Conservation (phyloP, 2,888 invertebrate genomes). For the Caradrina kadenii region DNA sequence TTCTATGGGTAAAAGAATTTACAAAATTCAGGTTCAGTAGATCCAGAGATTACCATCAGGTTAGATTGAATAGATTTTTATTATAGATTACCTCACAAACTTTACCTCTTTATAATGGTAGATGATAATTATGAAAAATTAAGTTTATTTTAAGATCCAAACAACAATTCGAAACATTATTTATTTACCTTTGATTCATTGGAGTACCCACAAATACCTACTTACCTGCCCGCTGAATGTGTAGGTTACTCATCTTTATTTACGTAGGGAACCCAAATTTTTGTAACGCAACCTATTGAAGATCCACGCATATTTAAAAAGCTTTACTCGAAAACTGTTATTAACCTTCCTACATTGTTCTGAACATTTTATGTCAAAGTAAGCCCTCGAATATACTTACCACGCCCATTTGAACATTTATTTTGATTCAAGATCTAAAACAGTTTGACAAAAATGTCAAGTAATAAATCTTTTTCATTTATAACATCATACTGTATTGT, state of each 20-base stretch:
- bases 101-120: no score
- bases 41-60: no score
- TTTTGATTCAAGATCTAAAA: background rate
- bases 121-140: constrained; percentile 4
- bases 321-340: background rate
- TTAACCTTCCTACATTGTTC: background rate
- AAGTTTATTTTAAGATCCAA: constrained; percentile 3
- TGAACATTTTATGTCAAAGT: background rate
- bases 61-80: no score
- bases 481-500: background rate
- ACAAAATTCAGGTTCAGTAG: no score
- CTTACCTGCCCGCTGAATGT: background rate
- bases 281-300: constrained; percentile 5
- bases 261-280: background rate
- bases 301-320: constrained; percentile 8
- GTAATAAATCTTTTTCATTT: background rate
- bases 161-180: background rate
- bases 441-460: background rate
- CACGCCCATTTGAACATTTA: background rate
- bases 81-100: no score
- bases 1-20: no score
- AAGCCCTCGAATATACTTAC: no score
- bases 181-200: constrained; percentile 6
- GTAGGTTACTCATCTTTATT: background rate
- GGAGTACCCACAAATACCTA: background rate